Base-by-base conservation (phyloP, 2,113 vertebrate genomes). In the Strigops habroptila region DNA sequence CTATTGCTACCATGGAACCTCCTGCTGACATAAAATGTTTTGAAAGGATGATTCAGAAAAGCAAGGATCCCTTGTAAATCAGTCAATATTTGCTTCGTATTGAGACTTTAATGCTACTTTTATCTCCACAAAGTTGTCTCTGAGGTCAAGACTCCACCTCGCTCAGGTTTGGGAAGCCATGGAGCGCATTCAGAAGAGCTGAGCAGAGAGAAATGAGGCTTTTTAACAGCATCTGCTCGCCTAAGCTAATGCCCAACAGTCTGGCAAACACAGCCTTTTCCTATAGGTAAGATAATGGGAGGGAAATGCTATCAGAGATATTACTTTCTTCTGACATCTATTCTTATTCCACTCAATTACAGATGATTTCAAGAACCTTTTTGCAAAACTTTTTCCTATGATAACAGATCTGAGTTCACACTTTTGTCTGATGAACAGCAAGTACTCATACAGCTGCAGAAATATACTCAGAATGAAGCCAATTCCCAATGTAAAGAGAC, bases 1-100 rank as follows among this genome's bases (percentile, higher is more conserved):
- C 65, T 68, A 51, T 25, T 92, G 49, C 63, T 55, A 30, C 68
- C 71, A 46, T 12, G 37, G 68, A 84, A 91, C 57, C 70, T 82
- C 71, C 79, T 4, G 23, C 78, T 73, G 74, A 76, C 53, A 65
- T 33, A 62, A 94, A 44, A 46, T 3, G 4, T 82, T 94, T 82
- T 74, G 74, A 94, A 93, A 77, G 31, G 62, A 70, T 90, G 84
- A 87, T 80, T 92, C 59, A 63, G 84, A 91, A 90, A 68, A 69
- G 67, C 19, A 46, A 49, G 23, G 31, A 77, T n/a, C 37, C 46
- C 70, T 74, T 73, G 53, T 82, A 94, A 82, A 94, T 62, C 90
- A 57, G 67, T 86, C 78, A 93, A 39, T 88, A 90, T 90, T 67
- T 85, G 44, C 52, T 82, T 88, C 2, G 0, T 24, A 53, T 57